A percentile compares a stretch with the other conserved stretches of the same genome.
Conservation (phyloP, 2,113 vertebrate genomes). For the Neotragus pygmaeus region DNA sequence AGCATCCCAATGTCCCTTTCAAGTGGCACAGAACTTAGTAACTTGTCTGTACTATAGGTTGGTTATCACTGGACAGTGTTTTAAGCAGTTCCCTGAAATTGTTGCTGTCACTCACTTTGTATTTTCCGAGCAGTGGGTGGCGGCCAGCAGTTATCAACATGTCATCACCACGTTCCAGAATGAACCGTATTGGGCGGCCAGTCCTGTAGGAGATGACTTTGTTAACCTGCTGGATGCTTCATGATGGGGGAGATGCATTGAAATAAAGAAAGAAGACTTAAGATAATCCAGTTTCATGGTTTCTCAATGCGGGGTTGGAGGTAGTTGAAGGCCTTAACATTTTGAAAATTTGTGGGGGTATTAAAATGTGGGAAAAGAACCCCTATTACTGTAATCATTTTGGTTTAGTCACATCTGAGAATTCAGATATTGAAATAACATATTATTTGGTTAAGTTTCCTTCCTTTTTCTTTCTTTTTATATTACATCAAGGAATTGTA, state of each 20-base stretch:
- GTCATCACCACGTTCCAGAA: slow-evolving; percentile 83
- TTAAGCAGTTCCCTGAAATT: not conserved
- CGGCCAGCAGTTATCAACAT: slow-evolving; percentile 85
- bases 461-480: not conserved
- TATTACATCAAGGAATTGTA: not conserved
- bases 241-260: not conserved
- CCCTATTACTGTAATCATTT: not conserved
- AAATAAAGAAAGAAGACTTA: not conserved
- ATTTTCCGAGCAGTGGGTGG: slow-evolving; percentile 84
- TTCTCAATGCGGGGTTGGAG: fast-evolving
- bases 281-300: not conserved
- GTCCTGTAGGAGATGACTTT: slow-evolving; percentile 74
- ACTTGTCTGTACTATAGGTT: not conserved
- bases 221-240: not conserved
- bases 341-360: not conserved
- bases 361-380: not conserved
- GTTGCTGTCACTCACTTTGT: slow-evolving; percentile 79
- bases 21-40: not conserved
- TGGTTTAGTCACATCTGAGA: not conserved
- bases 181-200: slow-evolving; percentile 77
- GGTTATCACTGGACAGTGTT: not conserved
- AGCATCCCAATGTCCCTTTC: not conserved
- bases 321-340: not conserved
- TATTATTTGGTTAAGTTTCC: not conserved
- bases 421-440: not conserved